Evolutionary conservation across 1,140 invertebrate species (phyloP).

Genomic region (Calephelis nemesis): DNA sequence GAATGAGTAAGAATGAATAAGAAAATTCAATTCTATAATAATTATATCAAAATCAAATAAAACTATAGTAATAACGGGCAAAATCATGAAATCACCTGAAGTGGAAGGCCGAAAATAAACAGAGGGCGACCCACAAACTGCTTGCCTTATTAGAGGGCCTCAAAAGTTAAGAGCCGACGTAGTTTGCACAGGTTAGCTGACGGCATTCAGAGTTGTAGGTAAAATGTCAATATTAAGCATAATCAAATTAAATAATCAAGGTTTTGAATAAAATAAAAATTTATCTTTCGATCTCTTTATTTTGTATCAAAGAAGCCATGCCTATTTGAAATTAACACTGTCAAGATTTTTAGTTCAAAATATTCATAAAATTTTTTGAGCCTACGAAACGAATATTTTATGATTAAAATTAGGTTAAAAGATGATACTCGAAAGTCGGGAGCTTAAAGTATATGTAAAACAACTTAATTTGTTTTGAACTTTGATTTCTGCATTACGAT

Average conservation of each 20-base stretch:
- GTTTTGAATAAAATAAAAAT: background rate
- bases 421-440: too few relatives aligned
- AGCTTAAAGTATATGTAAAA: too few relatives aligned
- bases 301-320: too few relatives aligned
- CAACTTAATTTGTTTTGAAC: too few relatives aligned
- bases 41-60: background rate
- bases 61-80: slow-evolving; percentile 19
- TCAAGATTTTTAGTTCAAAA: too few relatives aligned
- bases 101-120: slow-evolving; percentile 67
- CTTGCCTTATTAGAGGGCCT: slow-evolving; percentile 71
- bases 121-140: slow-evolving; percentile 70
- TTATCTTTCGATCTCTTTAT: too few relatives aligned
- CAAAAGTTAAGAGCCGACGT: slow-evolving; percentile 71
- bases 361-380: too few relatives aligned
- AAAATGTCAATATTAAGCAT: slow-evolving; percentile 53
- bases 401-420: too few relatives aligned
- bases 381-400: too few relatives aligned
- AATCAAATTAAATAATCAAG: slow-evolving; percentile 30
- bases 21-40: background rate
- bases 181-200: slow-evolving; percentile 69
- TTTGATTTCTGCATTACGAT: too few relatives aligned
- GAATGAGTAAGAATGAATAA: slow-evolving; percentile 49
- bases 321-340: too few relatives aligned
- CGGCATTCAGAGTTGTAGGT: slow-evolving; percentile 59
- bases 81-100: slow-evolving; percentile 76